Evolutionary conservation across 2,888 invertebrate species (phyloP).

Genomic region (Diaphora mendica): DNA sequence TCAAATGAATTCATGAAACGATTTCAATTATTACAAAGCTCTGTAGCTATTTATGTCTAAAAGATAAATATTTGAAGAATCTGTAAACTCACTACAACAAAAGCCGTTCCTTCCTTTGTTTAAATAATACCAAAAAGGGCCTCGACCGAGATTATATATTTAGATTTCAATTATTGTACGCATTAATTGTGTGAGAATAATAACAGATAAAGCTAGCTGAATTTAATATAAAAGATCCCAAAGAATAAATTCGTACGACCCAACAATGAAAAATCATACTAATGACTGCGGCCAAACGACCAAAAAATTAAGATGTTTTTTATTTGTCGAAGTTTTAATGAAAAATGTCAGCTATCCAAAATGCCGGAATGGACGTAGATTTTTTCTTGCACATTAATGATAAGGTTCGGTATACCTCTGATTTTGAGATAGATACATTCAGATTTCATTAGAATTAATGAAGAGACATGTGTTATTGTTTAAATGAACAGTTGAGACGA

Average conservation of each 20-base stretch:
- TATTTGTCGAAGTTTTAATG: background rate
- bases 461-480: background rate
- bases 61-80: conserved; percentile 2
- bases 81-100: background rate
- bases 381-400: too few species aligned
- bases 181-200: background rate
- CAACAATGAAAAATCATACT: background rate
- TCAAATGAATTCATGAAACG: background rate
- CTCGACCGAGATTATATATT: background rate
- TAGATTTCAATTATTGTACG: background rate
- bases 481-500: background rate
- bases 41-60: background rate
- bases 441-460: too few species aligned
- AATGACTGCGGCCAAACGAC: background rate
- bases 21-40: background rate
- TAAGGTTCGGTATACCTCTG: too few species aligned
- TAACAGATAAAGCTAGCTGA: background rate
- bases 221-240: background rate
- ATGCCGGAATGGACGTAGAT: too few species aligned
- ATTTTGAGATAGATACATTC: too few species aligned
- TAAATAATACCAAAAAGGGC: background rate
- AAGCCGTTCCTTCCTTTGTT: background rate
- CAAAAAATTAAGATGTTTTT: background rate
- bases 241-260: background rate
- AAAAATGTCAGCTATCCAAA: background rate